Conservation (phyloP, 2,888 invertebrate species). For the Stomorhina lunata region DNA sequence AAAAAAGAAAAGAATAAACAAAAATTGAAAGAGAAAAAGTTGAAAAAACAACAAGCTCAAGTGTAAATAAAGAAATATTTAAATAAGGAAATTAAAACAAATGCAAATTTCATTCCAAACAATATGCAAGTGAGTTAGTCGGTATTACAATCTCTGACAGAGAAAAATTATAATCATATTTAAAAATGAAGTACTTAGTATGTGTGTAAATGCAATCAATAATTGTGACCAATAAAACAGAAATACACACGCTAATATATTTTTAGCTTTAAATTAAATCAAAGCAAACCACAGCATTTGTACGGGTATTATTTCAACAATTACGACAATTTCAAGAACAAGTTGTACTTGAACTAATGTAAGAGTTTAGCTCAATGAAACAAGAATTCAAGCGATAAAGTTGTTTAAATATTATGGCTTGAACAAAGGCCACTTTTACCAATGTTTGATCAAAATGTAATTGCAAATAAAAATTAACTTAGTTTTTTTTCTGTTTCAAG, state of each 20-base stretch:
- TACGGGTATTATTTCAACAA: too few species aligned
- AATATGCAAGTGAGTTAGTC: neutral
- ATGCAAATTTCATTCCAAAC: constrained; percentile 1
- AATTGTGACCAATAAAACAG: constrained; percentile 23
- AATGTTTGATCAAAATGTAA: neutral
- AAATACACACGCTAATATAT: neutral
- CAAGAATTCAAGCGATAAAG: constrained; percentile 1
- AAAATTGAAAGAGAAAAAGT: constrained; percentile 64
- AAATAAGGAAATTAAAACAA: constrained; percentile 19
- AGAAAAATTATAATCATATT: neutral
- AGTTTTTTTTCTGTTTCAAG: neutral
- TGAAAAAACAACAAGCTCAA: constrained; percentile 24
- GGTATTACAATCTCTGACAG: neutral
- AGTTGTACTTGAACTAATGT: constrained; percentile 42
- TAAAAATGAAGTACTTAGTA: neutral
- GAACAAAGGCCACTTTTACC: neutral
- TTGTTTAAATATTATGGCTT: constrained; percentile 3
- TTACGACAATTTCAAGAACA: constrained; percentile 20
- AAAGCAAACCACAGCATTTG: too few species aligned
- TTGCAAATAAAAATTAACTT: neutral
- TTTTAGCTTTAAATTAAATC: too few species aligned
- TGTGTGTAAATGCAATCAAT: constrained; percentile 33
- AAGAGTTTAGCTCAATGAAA: constrained; percentile 3
- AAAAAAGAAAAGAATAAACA: constrained; percentile 73
- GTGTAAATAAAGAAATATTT: neutral